Conservation (phyloP, 2,797 vertebrate genomes). For the Etheostoma nigrum region DNA sequence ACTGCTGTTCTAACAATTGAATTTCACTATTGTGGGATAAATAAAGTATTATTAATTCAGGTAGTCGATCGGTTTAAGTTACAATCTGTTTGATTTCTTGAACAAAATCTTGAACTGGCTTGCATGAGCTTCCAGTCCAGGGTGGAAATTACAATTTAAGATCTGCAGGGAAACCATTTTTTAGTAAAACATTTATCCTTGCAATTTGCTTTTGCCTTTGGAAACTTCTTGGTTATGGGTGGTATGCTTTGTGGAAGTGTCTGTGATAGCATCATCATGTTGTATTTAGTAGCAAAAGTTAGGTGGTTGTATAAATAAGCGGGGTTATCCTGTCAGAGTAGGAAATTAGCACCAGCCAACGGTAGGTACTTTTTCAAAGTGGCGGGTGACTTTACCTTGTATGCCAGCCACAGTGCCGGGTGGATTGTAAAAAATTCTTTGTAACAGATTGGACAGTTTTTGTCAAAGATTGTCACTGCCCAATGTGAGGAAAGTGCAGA, state of each 20-base stretch:
- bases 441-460: too few species aligned
- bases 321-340: conserved; percentile 7
- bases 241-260: conserved; percentile 12
- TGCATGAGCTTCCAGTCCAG: too few species aligned
- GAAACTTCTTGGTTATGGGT: background rate
- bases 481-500: too few species aligned
- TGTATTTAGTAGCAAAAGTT: conserved; percentile 21
- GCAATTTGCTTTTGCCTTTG: background rate
- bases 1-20: too few species aligned
- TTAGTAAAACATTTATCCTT: background rate
- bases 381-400: too few species aligned
- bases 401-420: too few species aligned
- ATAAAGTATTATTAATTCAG: background rate
- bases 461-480: too few species aligned
- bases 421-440: too few species aligned
- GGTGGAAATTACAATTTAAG: background rate
- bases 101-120: too few species aligned
- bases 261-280: conserved; percentile 34
- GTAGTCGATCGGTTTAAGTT: background rate
- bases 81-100: background rate
- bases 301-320: conserved; percentile 24
- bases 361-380: too few species aligned
- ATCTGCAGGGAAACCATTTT: background rate
- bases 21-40: too few species aligned
- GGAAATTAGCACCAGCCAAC: too few species aligned